A percentile compares a stretch with the other conserved stretches of the same genome.
Conservation (phyloP, 2,797 vertebrate genomes). For the Acanthurus lineatus region DNA sequence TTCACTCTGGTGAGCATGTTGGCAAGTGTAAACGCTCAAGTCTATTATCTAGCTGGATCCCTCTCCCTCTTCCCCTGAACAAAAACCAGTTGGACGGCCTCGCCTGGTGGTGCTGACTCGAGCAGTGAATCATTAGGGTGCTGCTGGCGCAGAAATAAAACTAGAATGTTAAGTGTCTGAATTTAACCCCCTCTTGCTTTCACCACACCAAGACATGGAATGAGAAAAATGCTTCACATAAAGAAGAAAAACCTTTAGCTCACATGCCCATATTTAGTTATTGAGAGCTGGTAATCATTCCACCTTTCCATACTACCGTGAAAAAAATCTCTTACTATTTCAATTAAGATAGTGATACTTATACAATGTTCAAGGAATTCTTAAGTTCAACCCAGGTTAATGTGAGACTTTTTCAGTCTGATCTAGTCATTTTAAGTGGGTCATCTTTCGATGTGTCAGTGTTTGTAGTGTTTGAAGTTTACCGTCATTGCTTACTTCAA, state of each 20-base stretch:
- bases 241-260: neutral
- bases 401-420: neutral
- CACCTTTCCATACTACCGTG: neutral
- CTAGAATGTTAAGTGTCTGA: constrained; percentile 79
- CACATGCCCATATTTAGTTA: neutral
- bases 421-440: neutral
- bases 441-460: neutral
- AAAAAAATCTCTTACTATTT: neutral
- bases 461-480: neutral
- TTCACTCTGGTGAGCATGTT: constrained; percentile 54
- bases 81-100: constrained; percentile 80
- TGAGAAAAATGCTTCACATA: constrained; percentile 63
- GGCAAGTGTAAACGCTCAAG: constrained; percentile 42
- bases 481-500: neutral
- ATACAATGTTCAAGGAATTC: neutral
- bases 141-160: constrained; percentile 61
- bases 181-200: constrained; percentile 47
- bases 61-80: constrained; percentile 29
- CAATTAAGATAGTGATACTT: neutral
- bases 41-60: constrained; percentile 51
- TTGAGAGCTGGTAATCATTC: neutral
- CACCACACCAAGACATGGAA: constrained; percentile 74
- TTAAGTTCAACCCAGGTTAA: neutral
- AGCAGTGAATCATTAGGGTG: constrained; percentile 71
- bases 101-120: constrained; percentile 39